Evolutionary conservation across 2,888 invertebrate species (phyloP).

Genomic region (Esperia sulphurella): DNA sequence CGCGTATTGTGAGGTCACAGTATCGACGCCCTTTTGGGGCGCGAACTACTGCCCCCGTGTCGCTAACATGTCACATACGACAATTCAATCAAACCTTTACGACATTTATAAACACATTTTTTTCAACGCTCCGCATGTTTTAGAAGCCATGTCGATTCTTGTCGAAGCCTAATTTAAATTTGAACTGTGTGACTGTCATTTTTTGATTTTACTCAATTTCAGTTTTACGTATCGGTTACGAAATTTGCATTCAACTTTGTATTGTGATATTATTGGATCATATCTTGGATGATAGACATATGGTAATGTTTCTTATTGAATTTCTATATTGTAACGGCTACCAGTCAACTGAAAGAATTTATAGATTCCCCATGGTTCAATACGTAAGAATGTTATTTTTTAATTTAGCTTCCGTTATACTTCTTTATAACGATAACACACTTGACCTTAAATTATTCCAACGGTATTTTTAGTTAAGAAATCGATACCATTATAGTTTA

Average conservation of each 20-base stretch:
- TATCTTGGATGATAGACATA: constrained; percentile 71
- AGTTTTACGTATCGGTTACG: constrained; percentile 54
- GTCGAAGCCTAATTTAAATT: constrained; percentile 56
- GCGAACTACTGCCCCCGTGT: constrained; percentile 70
- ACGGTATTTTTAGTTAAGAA: constrained; percentile 43
- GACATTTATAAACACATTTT: constrained; percentile 53
- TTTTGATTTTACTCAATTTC: constrained; percentile 25
- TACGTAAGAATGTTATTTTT: constrained; percentile 65
- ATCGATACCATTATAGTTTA: constrained; percentile 32
- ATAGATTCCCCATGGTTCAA: constrained; percentile 36
- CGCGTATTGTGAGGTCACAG: constrained; percentile 56
- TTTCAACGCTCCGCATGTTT: constrained; percentile 51
- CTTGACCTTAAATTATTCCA: constrained; percentile 57
- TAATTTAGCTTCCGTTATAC: constrained; percentile 59
- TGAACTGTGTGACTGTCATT: constrained; percentile 45
- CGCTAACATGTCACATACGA: constrained; percentile 49
- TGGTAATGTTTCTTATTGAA: constrained; percentile 56
- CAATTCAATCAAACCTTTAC: constrained; percentile 59
- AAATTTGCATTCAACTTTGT: constrained; percentile 59
- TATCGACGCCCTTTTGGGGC: constrained; percentile 48
- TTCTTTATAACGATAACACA: constrained; percentile 30
- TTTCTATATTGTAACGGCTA: constrained; percentile 45
- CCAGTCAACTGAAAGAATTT: constrained; percentile 35
- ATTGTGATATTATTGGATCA: constrained; percentile 66
- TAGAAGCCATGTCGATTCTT: constrained; percentile 58